These are phyloP conservation scores for Coremacera marginata DNA, from an alignment of 2,888 invertebrate genomes.

Conservation along the genomic window DNA sequence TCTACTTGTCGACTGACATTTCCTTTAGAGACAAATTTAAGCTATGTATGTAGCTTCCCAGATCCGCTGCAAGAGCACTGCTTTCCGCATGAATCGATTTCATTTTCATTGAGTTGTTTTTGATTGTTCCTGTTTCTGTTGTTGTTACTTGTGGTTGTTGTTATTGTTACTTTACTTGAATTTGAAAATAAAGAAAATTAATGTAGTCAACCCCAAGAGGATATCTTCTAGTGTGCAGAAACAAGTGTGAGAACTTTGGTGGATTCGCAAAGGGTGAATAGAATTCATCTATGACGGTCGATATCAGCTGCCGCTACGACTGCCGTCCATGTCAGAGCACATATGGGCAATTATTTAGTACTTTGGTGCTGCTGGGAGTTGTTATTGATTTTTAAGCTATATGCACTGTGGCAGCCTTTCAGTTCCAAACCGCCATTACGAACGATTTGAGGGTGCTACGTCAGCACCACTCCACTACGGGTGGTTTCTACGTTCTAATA, in stretches of 20 bases:
- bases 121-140: background rate
- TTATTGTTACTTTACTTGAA: conserved; percentile 26
- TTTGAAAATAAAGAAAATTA: conserved; percentile 34
- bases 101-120: conserved; percentile 23
- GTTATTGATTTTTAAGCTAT: conserved; percentile 19
- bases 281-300: background rate
- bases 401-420: background rate
- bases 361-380: conserved; percentile 31
- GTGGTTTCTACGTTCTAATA: background rate
- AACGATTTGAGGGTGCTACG: conserved; percentile 39
- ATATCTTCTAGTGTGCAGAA: conserved; percentile 4
- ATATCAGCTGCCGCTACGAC: conserved; percentile 10
- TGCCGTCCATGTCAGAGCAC: conserved; percentile 25
- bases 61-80: background rate
- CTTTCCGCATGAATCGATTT: conserved; percentile 35
- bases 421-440: conserved; percentile 10
- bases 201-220: conserved; percentile 41
- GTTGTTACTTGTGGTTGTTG: background rate
- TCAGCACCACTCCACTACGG: background rate
- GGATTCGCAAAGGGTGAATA: background rate
- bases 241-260: background rate
- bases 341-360: conserved; percentile 45
- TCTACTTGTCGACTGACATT: conserved; percentile 36
- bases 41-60: background rate
- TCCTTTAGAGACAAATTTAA: conserved; percentile 12